phyloP scores from a whole-genome alignment of 2,888 invertebrate genomes.

The Elysia crispata region DNA sequence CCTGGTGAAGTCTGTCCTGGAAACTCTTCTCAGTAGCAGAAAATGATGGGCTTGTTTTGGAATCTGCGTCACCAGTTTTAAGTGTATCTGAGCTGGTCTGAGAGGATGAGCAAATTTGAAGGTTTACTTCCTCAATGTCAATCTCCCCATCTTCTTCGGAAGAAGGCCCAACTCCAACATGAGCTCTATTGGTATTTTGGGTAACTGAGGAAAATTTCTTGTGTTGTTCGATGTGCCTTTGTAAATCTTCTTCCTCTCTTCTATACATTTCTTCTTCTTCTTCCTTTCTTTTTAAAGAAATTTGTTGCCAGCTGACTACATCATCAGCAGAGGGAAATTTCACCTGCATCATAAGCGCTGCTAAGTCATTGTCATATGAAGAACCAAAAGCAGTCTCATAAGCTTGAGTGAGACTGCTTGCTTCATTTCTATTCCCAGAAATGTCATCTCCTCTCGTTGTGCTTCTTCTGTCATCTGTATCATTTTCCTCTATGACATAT shows the following conservation, averaged over 20 bases:
- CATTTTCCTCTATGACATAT: background rate
- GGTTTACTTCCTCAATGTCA: background rate
- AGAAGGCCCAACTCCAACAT: no score
- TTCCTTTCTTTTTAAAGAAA: constrained; percentile 34
- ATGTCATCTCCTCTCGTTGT: background rate
- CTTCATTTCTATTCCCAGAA: background rate
- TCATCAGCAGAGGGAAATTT: constrained; percentile 39
- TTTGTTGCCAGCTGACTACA: constrained; percentile 6
- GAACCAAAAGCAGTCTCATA: constrained; percentile 19
- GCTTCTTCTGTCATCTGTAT: background rate
- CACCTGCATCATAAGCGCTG: constrained; percentile 43
- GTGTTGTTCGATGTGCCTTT: background rate
- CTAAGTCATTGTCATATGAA: constrained; percentile 56
- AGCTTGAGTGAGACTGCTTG: background rate
- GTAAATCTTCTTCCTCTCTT: constrained; percentile 40
- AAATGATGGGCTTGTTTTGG: no score
- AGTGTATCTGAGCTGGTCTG: no score
- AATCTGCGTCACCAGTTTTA: no score
- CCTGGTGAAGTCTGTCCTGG: background rate
- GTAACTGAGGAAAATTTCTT: no score
- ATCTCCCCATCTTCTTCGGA: background rate
- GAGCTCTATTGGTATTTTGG: no score
- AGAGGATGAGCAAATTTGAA: background rate
- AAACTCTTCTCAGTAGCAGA: background rate
- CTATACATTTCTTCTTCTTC: constrained; percentile 41